Conservation (phyloP, 2,797 vertebrate genomes). For the Anniella stebbinsi region DNA sequence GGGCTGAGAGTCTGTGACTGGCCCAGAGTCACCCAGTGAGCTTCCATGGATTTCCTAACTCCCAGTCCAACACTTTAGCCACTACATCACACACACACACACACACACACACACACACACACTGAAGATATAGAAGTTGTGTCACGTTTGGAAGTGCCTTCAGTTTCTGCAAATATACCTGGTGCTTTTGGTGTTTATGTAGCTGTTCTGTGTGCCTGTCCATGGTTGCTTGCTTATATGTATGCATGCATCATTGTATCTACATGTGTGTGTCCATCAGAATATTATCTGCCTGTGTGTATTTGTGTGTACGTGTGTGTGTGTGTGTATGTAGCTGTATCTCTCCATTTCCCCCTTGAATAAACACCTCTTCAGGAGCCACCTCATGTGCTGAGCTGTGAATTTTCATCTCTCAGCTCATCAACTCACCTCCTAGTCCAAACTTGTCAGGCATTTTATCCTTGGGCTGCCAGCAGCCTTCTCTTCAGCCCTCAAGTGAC, state of each 20-base stretch:
- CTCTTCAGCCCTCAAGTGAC: slow-evolving; percentile 73
- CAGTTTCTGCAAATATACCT: not conserved
- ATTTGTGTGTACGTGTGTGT: not conserved
- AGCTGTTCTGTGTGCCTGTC: not conserved
- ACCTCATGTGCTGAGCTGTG: slow-evolving; percentile 70
- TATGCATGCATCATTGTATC: no score
- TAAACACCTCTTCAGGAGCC: slow-evolving; percentile 65
- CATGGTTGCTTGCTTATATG: not conserved
- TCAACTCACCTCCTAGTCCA: slow-evolving; percentile 78
- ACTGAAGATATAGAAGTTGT: not conserved
- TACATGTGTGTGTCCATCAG: not conserved
- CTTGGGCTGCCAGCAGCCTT: slow-evolving; percentile 70
- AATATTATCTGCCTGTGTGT: not conserved
- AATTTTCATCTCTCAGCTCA: slow-evolving; percentile 81
- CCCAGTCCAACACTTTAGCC: no score
- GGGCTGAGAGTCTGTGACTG: no score
- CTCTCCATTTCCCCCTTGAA: slow-evolving; percentile 28
- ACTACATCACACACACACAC: no score
- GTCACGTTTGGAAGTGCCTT: not conserved
- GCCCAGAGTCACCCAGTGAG: no score
- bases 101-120: not conserved
- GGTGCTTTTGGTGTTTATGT: not conserved
- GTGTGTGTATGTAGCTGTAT: not conserved
- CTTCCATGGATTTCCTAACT: no score
- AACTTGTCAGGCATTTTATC: slow-evolving; percentile 79